Evolutionary conservation across 2,888 invertebrate species (phyloP), one percentile per base, ranked within the genome.

Genomic region (Hedya salicella): DNA sequence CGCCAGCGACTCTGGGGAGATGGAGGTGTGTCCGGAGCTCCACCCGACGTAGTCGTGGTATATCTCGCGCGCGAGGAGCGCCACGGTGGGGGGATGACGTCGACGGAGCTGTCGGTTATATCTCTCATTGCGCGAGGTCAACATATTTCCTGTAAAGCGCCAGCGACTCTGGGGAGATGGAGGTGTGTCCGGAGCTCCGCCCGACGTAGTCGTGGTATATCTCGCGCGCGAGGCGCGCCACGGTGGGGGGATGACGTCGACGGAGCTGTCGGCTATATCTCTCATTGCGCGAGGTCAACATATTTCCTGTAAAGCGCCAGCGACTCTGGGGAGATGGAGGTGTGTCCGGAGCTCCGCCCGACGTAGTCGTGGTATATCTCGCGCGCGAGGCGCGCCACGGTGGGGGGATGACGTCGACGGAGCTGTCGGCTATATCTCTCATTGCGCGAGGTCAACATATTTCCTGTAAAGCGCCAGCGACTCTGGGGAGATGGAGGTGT

Each of bases 321-420:
- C 1, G 87, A 84, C 0, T 75, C 75, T 0, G 76, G 19, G 0
- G 85, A 77, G 1, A 86, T 81, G 87, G 93, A 67, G 70, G 87
- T 40, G 79, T 88, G 62, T 90, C 95, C 96, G 91, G 72, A 89
- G 79, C 72, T 88, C 79, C 76, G 93, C 81, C 75, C 91, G 3
- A 96, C 93, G 61, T 96, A 96, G 57, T 94, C 93, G 68, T 94
- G 89, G 81, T 97, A 97, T 70, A 96, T 93, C 72, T 95, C 94
- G 57, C 94, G 90, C 48, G 95, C 94, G 13, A 91, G 86, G 70
- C 93, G 88, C 9, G 92, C 91, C 13, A 96, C 95, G 2, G 91
- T 93, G 1, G 96, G 96, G 95, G 93, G 48, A 93, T 93, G 17
- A 95, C 94, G 77, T 94, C 89, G 19, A 93, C 88, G 0, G 94